These are phyloP conservation scores for Frankliniella intonsa DNA, from an alignment of 2,888 invertebrate species.

Conservation along the genomic window DNA sequence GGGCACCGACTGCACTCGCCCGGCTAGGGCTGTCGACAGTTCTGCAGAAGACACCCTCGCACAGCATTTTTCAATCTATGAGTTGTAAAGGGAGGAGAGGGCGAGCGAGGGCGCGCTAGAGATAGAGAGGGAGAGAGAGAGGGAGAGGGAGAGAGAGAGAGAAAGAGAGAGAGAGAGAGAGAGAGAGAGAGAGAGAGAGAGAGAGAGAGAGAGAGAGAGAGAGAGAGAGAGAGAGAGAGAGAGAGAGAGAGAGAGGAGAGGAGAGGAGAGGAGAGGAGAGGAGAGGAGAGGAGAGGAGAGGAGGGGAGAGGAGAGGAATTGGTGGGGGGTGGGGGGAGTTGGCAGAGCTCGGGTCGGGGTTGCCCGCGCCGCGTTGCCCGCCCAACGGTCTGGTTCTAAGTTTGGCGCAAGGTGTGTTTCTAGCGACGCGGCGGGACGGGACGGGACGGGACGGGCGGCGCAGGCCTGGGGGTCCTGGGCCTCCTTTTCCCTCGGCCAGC, in stretches of 20 bases:
- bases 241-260: neutral
- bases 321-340: neutral
- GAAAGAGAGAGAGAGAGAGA: constrained; percentile 15
- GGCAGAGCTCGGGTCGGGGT: constrained; percentile 4
- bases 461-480: no score
- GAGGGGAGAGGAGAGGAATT: neutral
- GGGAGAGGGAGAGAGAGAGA: neutral
- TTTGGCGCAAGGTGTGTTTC: constrained; percentile 26
- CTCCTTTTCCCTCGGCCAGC: no score
- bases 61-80: no score
- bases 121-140: no score
- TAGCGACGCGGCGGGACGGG: constrained; percentile 17
- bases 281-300: neutral
- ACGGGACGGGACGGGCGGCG: neutral
- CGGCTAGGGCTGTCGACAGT: neutral
- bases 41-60: no score
- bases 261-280: neutral
- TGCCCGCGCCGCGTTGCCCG: neutral
- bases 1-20: neutral
- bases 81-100: no score
- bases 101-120: no score
- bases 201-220: constrained; percentile 15
- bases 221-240: constrained; percentile 15
- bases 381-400: constrained; percentile 17
- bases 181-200: constrained; percentile 16